A percentile compares a stretch with the other conserved stretches of the same genome.
These are phyloP conservation scores for Leptinotarsa defecta DNA, from an alignment of 1,140 invertebrate species.

Conservation along the genomic window DNA sequence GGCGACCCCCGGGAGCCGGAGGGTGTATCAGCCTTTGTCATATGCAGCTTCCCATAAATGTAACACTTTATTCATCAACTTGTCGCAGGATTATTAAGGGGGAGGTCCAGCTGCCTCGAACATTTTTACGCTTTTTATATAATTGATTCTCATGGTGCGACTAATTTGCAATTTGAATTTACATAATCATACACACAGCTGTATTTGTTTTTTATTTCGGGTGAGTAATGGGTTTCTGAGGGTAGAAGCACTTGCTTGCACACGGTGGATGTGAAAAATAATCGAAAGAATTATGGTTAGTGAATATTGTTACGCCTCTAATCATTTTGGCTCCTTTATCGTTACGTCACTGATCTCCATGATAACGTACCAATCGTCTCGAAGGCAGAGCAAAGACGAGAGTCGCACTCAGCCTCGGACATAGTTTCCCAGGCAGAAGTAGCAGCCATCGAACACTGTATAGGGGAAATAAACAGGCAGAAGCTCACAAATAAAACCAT, in stretches of 20 bases:
- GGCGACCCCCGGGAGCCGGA: constrained; percentile 9
- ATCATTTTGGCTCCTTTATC: too few species aligned
- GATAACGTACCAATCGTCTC: too few species aligned
- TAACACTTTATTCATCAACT: constrained; percentile 44
- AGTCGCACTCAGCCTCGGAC: too few species aligned
- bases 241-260: background rate
- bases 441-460: too few species aligned
- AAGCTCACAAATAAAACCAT: too few species aligned
- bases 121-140: constrained; percentile 40
- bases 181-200: constrained; percentile 41
- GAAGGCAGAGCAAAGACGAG: too few species aligned
- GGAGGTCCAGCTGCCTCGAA: constrained; percentile 37
- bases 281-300: too few species aligned
- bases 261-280: background rate
- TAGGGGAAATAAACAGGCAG: too few species aligned
- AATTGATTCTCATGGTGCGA: constrained; percentile 45
- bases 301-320: too few species aligned
- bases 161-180: constrained; percentile 45
- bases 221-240: constrained; percentile 15
- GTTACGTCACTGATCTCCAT: too few species aligned
- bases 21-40: constrained; percentile 43
- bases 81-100: constrained; percentile 39
- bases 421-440: too few species aligned
- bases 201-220: constrained; percentile 31
- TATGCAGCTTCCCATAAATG: constrained; percentile 55